These are phyloP conservation scores for Lagorchestes hirsutus DNA, from an alignment of 2,797 vertebrate species.

Conservation along the genomic window DNA sequence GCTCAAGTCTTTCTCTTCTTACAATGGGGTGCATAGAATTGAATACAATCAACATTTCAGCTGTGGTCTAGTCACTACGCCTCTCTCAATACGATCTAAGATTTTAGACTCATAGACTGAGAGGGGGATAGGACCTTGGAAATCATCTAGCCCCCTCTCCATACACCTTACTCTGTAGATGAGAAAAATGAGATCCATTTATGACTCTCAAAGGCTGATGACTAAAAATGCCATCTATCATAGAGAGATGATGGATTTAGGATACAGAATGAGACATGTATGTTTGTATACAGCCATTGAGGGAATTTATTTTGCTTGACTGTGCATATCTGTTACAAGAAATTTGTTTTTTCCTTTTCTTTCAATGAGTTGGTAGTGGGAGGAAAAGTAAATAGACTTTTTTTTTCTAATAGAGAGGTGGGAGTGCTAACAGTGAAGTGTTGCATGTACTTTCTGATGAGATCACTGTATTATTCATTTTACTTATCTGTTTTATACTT, in stretches of 20 bases:
- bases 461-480: not conserved
- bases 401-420: not conserved
- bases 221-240: not conserved
- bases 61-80: not conserved
- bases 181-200: not conserved
- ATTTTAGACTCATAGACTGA: not conserved
- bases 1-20: not conserved
- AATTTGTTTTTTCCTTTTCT: not conserved
- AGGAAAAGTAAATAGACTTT: not conserved
- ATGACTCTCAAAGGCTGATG: not conserved
- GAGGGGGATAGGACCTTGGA: not conserved
- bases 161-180: not conserved
- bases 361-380: not conserved
- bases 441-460: not conserved
- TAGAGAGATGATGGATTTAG: not conserved
- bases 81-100: not conserved
- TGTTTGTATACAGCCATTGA: not conserved
- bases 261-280: not conserved
- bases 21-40: not conserved
- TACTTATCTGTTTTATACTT: not conserved
- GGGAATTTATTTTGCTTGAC: not conserved
- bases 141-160: not conserved
- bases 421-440: not conserved
- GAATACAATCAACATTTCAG: not conserved
- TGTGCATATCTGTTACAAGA: not conserved